Evolutionary conservation across 2,113 vertebrate genomes (phyloP).

Genomic region (Zosterops pallidus): DNA sequence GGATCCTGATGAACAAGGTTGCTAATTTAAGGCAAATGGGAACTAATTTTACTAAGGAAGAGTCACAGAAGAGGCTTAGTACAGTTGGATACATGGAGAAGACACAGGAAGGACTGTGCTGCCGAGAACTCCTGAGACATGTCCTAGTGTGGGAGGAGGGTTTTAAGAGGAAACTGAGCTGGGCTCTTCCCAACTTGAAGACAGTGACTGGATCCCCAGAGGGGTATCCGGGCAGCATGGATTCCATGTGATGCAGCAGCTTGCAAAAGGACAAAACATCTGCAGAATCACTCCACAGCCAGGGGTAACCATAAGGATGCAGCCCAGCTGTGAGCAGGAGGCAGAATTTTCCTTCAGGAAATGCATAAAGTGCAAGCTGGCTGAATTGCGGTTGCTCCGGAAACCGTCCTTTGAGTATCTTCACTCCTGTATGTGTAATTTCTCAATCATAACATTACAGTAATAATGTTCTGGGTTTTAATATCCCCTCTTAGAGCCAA

Average conservation of each 20-base stretch:
- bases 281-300: neutral
- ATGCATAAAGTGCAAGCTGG: neutral
- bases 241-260: neutral
- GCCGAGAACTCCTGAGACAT: neutral
- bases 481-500: neutral
- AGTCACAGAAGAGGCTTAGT: neutral
- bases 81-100: neutral
- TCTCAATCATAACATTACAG: constrained; percentile 21
- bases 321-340: constrained; percentile 1
- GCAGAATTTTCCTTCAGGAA: neutral
- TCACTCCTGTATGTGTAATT: neutral
- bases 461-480: neutral
- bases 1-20: neutral
- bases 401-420: constrained; percentile 16
- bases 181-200: neutral
- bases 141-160: neutral
- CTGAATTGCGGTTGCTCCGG: neutral
- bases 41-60: neutral
- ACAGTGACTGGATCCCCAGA: neutral
- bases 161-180: neutral
- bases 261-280: neutral
- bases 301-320: neutral
- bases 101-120: neutral
- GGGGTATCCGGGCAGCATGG: too few relatives aligned
- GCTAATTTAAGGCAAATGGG: neutral